These are phyloP conservation scores for Hypercompe scribonia DNA, from an alignment of 2,888 invertebrate genomes.

Conservation along the genomic window DNA sequence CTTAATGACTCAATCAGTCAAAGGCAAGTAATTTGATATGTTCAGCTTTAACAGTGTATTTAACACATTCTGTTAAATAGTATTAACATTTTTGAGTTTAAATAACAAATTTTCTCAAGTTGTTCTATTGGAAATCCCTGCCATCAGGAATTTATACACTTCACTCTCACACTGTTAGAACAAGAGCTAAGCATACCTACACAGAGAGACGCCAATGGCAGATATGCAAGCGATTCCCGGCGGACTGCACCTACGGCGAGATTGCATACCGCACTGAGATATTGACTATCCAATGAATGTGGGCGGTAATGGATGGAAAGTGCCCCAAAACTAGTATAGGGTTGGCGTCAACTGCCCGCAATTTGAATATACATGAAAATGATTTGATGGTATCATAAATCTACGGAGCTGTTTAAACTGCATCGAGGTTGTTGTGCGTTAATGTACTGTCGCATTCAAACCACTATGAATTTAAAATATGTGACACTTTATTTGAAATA, in stretches of 20 bases:
- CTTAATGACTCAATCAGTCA: too few species aligned
- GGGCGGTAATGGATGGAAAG: conserved; percentile 78
- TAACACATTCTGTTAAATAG: neutral
- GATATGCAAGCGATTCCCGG: conserved; percentile 62
- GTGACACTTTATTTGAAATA: neutral
- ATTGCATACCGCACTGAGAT: conserved; percentile 72
- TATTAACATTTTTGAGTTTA: conserved; percentile 2
- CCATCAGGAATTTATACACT: conserved; percentile 47
- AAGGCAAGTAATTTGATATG: too few species aligned
- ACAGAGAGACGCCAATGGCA: conserved; percentile 58
- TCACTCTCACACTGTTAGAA: conserved; percentile 37
- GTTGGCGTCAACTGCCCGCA: conserved; percentile 46
- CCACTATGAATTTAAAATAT: conserved; percentile 7
- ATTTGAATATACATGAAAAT: conserved; percentile 54
- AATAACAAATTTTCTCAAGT: conserved; percentile 30
- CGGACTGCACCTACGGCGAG: conserved; percentile 68
- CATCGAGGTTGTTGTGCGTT: conserved; percentile 31
- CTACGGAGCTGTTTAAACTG: conserved; percentile 38
- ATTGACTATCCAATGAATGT: conserved; percentile 72
- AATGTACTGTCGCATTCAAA: conserved; percentile 29
- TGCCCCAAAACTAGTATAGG: conserved; percentile 63
- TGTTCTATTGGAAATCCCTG: conserved; percentile 37
- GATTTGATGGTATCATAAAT: conserved; percentile 50
- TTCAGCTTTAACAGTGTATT: neutral
- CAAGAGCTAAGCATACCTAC: conserved; percentile 51